Evolutionary conservation across 2,113 vertebrate species (phyloP), one percentile per base, ranked within the genome.

Genomic region (Semicossyphus pulcher): DNA sequence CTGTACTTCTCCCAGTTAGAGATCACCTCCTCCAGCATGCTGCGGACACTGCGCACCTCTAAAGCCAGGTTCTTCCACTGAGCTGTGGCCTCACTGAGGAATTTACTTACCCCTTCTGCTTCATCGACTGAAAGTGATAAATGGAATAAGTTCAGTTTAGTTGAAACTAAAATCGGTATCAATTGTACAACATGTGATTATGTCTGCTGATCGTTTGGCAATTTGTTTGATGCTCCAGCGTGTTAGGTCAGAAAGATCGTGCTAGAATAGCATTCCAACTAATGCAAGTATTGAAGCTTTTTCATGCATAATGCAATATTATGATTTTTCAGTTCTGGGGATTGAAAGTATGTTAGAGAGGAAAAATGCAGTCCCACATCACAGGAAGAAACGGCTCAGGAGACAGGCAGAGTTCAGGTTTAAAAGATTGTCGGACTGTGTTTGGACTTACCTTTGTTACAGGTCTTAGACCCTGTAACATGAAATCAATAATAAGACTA

Each of bases 21-120:
- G 41, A 98, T 93, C 28, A 99, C 98, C 88, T 99, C 98, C 80
- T 99, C 97, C 84, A 99, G 92, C 98, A 99, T 99, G 91, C 97
- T 99, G 67, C 95, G 93, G 10, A 99, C 98, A 0, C 98, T 98
- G 15, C 97, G 94, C 28, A 99, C 95, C 81, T 99, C 98, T 83
- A 99, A 93, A 0, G 97, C 96, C 63, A 99, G 93, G 76, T 99
- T 97, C 80, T 93, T 95, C 98, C 98, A 99, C 84, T 99, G 98
- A 36, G 94, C 93, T 0, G 96, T 94, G 20, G 96, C 95, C 2
- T 99, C 98, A 25, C 54, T 92, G 91, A 98, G 95, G 88, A 99
- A 98, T 81, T 96, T 97, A 88, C 92, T 95, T 71, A 99, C 95
- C 4, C 90, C 95, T 72, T 99, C 98, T 4, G 93, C 92, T 89